A percentile compares a stretch with the other conserved stretches of the same genome.
Conservation (phyloP, 2,113 vertebrate genomes). For the Carlito syrichta region DNA sequence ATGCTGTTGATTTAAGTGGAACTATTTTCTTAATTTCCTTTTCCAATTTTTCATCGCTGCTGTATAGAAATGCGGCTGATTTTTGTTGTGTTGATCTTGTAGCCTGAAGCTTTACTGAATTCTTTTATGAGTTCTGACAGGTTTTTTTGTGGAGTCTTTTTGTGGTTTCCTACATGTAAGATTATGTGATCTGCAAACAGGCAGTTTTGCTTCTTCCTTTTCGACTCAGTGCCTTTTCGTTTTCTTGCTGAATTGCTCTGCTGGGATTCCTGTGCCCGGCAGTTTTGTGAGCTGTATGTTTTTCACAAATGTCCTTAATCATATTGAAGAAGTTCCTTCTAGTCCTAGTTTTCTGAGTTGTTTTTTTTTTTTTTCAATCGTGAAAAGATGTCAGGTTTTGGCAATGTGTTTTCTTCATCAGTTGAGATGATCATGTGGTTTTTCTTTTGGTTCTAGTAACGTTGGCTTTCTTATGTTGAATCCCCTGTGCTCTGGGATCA, state of each 20-base stretch:
- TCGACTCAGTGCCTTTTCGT: not conserved
- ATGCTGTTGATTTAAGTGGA: not conserved
- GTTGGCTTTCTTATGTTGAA: not conserved
- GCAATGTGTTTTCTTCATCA: not conserved
- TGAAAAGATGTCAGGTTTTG: not conserved
- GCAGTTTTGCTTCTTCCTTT: not conserved
- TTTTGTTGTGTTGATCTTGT: not conserved
- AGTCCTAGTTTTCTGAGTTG: not conserved
- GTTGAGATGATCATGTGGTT: not conserved
- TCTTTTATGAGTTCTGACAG: not conserved
- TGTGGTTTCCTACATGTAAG: not conserved
- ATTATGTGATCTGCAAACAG: not conserved
- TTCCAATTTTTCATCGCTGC: not conserved
- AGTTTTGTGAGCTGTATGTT: not conserved
- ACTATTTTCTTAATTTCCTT: not conserved
- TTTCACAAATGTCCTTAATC: not conserved
- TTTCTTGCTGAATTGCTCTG: too few relatives aligned
- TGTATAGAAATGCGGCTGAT: not conserved
- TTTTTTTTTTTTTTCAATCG: not conserved
- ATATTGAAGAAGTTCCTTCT: not conserved
- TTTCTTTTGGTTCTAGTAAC: not conserved
- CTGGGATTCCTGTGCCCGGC: too few relatives aligned
- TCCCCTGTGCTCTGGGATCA: not conserved
- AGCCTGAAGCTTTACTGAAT: not conserved
- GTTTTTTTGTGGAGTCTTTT: not conserved